These are phyloP conservation scores for Ectemnius cavifrons DNA, from an alignment of 2,888 invertebrate genomes.

Conservation along the genomic window DNA sequence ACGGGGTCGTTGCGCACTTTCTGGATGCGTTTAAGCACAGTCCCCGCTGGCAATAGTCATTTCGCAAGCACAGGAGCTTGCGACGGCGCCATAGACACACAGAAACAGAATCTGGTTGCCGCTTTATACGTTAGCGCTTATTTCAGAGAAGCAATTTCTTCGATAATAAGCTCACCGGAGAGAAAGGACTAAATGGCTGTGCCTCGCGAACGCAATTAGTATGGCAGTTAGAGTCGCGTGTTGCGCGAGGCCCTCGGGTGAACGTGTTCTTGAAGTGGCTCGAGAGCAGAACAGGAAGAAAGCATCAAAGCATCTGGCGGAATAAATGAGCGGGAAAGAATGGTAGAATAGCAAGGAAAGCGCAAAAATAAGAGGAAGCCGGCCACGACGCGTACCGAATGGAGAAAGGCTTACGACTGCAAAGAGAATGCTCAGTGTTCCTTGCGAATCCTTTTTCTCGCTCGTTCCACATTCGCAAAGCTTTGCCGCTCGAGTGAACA, in stretches of 20 bases:
- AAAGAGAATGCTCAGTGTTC: slow-evolving; percentile 39
- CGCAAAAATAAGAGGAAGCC: not conserved
- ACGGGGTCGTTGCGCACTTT: slow-evolving; percentile 7
- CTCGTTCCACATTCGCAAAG: slow-evolving; percentile 43
- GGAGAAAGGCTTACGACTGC: slow-evolving; percentile 19
- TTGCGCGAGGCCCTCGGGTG: no score
- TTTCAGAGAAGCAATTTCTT: slow-evolving; percentile 21
- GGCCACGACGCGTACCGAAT: not conserved
- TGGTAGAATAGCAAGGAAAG: not conserved
- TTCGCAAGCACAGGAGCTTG: slow-evolving; percentile 7
- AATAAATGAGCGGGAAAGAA: slow-evolving; percentile 11
- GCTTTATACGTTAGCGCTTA: slow-evolving; percentile 8
- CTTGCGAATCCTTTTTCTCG: slow-evolving; percentile 32
- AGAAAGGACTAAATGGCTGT: no score
- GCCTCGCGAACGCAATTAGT: no score
- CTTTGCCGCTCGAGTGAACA: slow-evolving; percentile 2
- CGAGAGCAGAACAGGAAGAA: no score
- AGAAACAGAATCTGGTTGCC: not conserved
- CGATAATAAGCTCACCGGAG: no score
- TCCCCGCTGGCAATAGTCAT: slow-evolving; percentile 25
- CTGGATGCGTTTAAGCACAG: not conserved
- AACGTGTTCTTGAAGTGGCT: no score
- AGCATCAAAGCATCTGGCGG: no score
- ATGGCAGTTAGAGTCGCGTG: no score
- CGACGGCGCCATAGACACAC: slow-evolving; percentile 4